A percentile compares a stretch with the other conserved stretches of the same genome.
Conservation (phyloP, 1,140 invertebrate genomes). For the Bombus affinis region DNA sequence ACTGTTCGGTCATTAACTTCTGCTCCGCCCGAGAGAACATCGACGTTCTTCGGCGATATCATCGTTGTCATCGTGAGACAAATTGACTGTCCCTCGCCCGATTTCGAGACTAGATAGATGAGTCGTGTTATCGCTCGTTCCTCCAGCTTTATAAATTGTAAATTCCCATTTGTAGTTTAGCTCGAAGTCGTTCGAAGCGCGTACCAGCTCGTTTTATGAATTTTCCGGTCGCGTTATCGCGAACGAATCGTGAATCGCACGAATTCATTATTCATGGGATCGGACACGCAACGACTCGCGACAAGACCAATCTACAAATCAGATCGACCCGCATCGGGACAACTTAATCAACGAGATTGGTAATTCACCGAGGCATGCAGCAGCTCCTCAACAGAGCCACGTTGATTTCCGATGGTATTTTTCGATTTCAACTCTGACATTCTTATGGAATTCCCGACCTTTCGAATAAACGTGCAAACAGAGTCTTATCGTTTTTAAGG, state of each 20-base stretch:
- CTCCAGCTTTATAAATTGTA: neutral
- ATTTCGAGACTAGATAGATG: neutral
- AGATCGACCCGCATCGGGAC: constrained; percentile 20
- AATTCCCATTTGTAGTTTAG: neutral
- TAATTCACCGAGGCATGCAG: constrained; percentile 14
- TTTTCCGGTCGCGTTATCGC: constrained; percentile 20
- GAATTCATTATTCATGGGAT: constrained; percentile 39
- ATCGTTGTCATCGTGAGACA: constrained; percentile 7
- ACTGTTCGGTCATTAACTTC: constrained; percentile 46
- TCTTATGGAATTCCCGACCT: too few species aligned
- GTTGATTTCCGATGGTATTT: neutral
- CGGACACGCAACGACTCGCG: neutral
- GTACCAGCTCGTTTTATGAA: neutral
- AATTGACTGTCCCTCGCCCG: neutral
- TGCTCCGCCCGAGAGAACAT: neutral
- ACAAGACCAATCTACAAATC: constrained; percentile 16
- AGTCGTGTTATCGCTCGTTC: neutral
- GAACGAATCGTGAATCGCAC: constrained; percentile 5
- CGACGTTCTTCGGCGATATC: neutral
- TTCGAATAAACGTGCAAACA: neutral
- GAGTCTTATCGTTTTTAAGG: neutral
- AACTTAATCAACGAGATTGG: constrained; percentile 21
- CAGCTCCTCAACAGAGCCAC: too few species aligned
- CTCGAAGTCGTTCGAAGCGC: neutral
- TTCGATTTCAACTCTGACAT: neutral